phyloP scores from a whole-genome alignment of 2,797 vertebrate genomes.

The Morus bassanus region DNA sequence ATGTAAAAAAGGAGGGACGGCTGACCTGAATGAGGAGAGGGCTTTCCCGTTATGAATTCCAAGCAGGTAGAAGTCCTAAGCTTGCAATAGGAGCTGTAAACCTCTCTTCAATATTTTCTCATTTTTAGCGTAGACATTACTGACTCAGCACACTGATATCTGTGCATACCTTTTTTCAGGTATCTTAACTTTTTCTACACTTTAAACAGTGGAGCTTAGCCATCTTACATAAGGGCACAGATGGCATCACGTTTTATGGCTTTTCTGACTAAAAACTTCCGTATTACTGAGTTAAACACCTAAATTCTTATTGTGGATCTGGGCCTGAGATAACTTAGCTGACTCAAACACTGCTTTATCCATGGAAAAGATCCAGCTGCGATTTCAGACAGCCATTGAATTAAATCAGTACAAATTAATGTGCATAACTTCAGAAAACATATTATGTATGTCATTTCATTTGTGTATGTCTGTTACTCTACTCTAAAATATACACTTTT shows the following conservation, averaged over 20 bases:
- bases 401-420: not conserved
- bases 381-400: not conserved
- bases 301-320: not conserved
- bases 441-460: not conserved
- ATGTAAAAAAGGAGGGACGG: not conserved
- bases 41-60: not conserved
- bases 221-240: not conserved
- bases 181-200: not conserved
- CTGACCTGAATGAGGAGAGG: not conserved
- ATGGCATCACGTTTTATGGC: not conserved
- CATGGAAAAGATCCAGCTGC: not conserved
- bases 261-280: not conserved
- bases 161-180: not conserved
- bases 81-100: not conserved
- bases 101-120: not conserved
- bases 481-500: not conserved
- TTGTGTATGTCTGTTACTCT: not conserved
- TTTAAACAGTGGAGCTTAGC: not conserved
- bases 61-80: not conserved
- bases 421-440: not conserved
- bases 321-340: not conserved
- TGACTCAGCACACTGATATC: not conserved
- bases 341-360: not conserved
- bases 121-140: not conserved
- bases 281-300: not conserved